Base-by-base conservation (phyloP, 2,888 invertebrate species). In the Siphlonurus alternatus region DNA sequence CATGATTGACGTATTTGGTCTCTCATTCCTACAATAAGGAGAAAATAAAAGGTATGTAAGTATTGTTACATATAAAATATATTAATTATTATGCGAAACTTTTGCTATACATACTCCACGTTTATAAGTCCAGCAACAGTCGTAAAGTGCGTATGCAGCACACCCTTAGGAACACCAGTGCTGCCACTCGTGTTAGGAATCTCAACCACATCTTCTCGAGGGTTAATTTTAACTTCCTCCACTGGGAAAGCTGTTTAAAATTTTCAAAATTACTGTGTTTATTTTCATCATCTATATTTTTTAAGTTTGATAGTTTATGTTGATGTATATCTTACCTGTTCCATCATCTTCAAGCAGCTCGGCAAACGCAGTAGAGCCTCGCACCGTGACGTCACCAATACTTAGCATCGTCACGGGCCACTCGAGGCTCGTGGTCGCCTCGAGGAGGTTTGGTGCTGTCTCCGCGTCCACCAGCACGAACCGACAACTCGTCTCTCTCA, bases 151-250 rank as follows among this genome's bases (percentile, higher is more conserved):
- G 64, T 62, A 23, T 66, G 65, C 59, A 65, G 24, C 15, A 23
- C 62, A 18, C 64, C 66, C 23, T 66, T 66, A 2, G 66, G 62
- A 23, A n/a, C n/a, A 0, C 78, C 78, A 0, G 78, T 78, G 0
- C 78, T 79, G n/a, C 79, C 79, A 65, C 76, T 76, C 63, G 76
- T 76, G 69, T 74, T 77, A 1, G 77, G 77, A 23, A 78, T 66
- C 1, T 73, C 70, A 1, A 71, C 68, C 0, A 74, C 66, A 66
- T 76, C 76, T 7, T 74, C 71, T 51, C 66, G 65, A 1, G 72
- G 70, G 63, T 65, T 62, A 5, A 64, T 25, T 15, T 61, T 7
- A 15, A 64, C 53, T 19, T 23, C 19, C n/a, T 2, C 15, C 38
- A 53, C 22, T 18, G 2, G 19, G 38, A 2, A 19, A 7, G 7